Evolutionary conservation across 2,888 invertebrate genomes (phyloP).

Genomic region (Caenorhabditis sp.): DNA sequence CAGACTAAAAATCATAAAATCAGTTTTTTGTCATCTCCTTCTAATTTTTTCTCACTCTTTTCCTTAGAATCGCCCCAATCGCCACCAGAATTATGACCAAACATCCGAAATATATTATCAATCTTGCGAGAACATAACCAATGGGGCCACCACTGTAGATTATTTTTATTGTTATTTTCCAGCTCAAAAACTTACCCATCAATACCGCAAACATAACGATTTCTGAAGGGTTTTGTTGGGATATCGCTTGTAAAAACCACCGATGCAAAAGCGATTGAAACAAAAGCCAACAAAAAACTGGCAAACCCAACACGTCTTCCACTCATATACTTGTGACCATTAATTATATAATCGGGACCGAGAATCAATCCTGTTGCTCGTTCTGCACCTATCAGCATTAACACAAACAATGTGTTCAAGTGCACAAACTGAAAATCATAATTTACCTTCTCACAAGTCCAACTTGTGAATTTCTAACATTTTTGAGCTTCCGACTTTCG

Average conservation of each 20-base stretch:
- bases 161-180: background rate
- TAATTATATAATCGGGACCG: conserved; percentile 22
- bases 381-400: conserved; percentile 64
- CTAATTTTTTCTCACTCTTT: conserved; percentile 19
- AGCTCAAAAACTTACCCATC: conserved; percentile 54
- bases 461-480: too few species aligned
- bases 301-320: conserved; percentile 24
- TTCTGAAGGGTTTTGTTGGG: conserved; percentile 59
- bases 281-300: conserved; percentile 19
- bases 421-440: conserved; percentile 62
- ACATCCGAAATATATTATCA: conserved; percentile 61
- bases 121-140: conserved; percentile 57
- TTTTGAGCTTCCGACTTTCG: too few species aligned
- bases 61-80: conserved; percentile 54
- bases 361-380: conserved; percentile 54
- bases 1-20: conserved; percentile 35
- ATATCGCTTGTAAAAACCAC: conserved; percentile 42
- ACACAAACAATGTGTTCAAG: conserved; percentile 56
- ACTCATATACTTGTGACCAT: conserved; percentile 21
- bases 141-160: conserved; percentile 61
- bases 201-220: conserved; percentile 66
- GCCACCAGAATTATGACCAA: conserved; percentile 57
- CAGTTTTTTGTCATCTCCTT: conserved; percentile 34
- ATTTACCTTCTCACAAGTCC: too few species aligned
- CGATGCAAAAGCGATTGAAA: conserved; percentile 24